A percentile compares a stretch with the other conserved stretches of the same genome.
Evolutionary conservation across 2,113 vertebrate species (phyloP).

Genomic region (Acinonyx jubatus): DNA sequence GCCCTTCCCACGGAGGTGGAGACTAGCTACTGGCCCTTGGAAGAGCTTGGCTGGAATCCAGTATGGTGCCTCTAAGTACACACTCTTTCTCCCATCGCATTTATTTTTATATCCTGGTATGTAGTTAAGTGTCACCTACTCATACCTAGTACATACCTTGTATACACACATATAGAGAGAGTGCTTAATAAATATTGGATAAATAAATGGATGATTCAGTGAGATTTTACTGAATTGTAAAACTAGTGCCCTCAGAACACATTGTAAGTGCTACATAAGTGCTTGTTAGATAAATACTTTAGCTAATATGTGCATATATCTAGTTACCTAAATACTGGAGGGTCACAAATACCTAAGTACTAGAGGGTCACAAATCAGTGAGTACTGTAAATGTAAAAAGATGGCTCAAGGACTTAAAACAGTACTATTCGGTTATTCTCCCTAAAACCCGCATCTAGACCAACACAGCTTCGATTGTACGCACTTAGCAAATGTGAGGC

Average conservation of each 20-base stretch:
- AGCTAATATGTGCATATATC: background rate
- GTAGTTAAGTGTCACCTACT: background rate
- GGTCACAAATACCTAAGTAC: background rate
- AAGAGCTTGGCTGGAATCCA: background rate
- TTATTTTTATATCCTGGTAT: background rate
- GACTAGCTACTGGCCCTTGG: background rate
- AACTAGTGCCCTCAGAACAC: background rate
- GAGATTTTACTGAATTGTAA: constrained; percentile 26
- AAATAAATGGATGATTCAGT: constrained; percentile 2
- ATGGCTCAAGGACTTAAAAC: background rate
- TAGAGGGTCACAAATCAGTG: background rate
- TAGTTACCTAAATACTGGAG: background rate
- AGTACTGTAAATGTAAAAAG: background rate
- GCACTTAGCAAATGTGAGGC: background rate
- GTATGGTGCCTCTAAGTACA: background rate
- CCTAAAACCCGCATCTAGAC: background rate
- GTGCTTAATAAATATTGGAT: background rate
- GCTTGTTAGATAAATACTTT: background rate
- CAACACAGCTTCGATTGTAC: background rate
- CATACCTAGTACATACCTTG: background rate
- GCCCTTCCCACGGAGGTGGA: background rate
- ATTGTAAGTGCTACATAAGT: background rate
- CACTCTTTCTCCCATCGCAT: background rate
- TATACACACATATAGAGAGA: background rate
- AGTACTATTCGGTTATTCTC: background rate